Conservation (phyloP, 2,888 invertebrate species). For the Microctonus brassicae region DNA sequence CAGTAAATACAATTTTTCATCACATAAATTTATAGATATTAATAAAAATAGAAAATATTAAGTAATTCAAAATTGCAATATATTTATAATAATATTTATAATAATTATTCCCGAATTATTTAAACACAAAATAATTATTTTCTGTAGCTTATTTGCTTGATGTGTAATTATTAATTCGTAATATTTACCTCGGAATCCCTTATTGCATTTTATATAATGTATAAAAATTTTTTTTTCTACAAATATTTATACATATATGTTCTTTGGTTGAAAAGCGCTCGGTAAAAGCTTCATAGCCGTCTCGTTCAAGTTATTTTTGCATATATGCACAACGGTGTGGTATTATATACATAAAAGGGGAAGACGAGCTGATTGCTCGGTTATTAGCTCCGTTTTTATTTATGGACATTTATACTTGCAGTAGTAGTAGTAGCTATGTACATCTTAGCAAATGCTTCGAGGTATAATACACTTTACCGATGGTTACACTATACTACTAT, state of each 20-base stretch:
- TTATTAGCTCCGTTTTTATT: slow-evolving; percentile 42
- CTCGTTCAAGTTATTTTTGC: not conserved
- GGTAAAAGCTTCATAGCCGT: not conserved
- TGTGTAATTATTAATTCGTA: no score
- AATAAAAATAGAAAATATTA: no score
- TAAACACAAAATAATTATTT: no score
- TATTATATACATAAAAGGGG: not conserved
- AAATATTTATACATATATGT: not conserved
- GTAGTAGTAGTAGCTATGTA: not conserved
- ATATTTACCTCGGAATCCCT: no score
- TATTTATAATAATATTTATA: no score
- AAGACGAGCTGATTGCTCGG: slow-evolving; percentile 9
- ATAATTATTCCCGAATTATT: no score
- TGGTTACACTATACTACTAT: not conserved
- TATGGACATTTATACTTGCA: slow-evolving; percentile 30
- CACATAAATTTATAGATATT: no score
- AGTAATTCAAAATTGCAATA: no score
- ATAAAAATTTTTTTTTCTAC: no score
- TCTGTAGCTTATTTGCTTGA: no score
- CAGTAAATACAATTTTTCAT: no score
- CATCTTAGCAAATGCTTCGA: not conserved
- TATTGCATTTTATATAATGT: no score
- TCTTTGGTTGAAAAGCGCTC: not conserved
- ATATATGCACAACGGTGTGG: not conserved
- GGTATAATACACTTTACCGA: not conserved